phyloP scores from a whole-genome alignment of 2,888 invertebrate genomes.

The Steinernema hermaphroditum region DNA sequence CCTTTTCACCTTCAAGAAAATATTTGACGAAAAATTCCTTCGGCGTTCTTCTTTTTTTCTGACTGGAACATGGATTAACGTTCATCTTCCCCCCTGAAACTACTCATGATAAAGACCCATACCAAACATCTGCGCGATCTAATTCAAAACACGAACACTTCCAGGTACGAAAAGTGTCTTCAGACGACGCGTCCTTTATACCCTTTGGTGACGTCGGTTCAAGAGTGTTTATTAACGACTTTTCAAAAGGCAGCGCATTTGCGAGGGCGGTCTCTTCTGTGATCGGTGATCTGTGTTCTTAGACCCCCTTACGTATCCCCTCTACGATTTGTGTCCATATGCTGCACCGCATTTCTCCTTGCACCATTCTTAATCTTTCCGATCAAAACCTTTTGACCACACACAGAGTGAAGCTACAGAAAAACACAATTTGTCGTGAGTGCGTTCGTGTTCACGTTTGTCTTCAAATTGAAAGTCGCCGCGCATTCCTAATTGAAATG shows the following conservation, averaged over 20 bases:
- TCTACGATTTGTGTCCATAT: too few relatives aligned
- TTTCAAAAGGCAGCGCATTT: background rate
- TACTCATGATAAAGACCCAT: too few relatives aligned
- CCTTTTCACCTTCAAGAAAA: conserved; percentile 7
- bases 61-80: too few relatives aligned
- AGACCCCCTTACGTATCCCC: too few relatives aligned
- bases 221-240: conserved; percentile 25
- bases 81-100: too few relatives aligned
- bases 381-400: background rate
- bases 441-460: background rate
- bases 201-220: conserved; percentile 19
- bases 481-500: conserved; percentile 10
- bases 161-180: background rate
- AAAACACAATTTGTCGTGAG: background rate
- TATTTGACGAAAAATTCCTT: conserved; percentile 19
- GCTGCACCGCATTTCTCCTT: too few relatives aligned
- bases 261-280: background rate
- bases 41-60: conserved; percentile 5
- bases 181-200: background rate
- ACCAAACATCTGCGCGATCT: too few relatives aligned
- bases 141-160: too few relatives aligned
- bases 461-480: background rate
- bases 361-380: too few relatives aligned
- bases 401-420: background rate
- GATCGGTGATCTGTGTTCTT: conserved; percentile 20